Evolutionary conservation across 64 coral and sea anemone species (phyloP).

Genomic region (Stichodactyla mertensii): DNA sequence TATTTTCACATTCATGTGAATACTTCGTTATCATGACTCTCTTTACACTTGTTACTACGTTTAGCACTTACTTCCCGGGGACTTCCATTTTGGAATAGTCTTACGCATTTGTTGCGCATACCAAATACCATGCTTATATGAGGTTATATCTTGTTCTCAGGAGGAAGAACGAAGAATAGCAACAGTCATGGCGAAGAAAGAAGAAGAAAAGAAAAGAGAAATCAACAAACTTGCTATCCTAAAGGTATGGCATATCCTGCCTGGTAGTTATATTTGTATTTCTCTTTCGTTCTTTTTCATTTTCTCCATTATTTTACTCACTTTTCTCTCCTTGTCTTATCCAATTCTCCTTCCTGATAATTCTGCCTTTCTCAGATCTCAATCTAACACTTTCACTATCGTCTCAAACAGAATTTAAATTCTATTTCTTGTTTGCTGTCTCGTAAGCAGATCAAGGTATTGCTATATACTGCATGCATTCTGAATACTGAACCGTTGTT

Average conservation of each 20-base stretch:
- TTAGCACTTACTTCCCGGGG: no score
- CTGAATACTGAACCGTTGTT: background rate
- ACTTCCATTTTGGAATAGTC: no score
- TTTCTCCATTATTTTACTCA: background rate
- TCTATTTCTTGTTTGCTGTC: slow-evolving; percentile 5
- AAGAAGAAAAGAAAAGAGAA: slow-evolving; percentile 93
- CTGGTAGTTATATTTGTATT: background rate
- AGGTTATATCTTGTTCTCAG: slow-evolving; percentile 17
- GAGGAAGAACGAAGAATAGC: slow-evolving; percentile 91
- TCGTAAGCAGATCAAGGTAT: slow-evolving; percentile 14
- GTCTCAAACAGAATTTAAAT: background rate
- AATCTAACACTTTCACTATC: background rate
- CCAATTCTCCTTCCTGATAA: background rate
- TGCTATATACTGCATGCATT: background rate
- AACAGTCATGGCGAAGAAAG: slow-evolving; percentile 70
- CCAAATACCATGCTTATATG: background rate
- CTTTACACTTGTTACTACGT: no score
- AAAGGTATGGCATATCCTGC: slow-evolving; percentile 38
- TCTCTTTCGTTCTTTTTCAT: background rate
- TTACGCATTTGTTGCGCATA: no score
- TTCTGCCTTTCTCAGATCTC: background rate
- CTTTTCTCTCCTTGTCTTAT: background rate
- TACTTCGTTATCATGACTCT: no score
- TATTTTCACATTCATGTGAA: no score
- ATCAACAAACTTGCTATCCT: slow-evolving; percentile 69